phyloP scores from a whole-genome alignment of 2,113 vertebrate species.

The Syrmaticus mikado region DNA sequence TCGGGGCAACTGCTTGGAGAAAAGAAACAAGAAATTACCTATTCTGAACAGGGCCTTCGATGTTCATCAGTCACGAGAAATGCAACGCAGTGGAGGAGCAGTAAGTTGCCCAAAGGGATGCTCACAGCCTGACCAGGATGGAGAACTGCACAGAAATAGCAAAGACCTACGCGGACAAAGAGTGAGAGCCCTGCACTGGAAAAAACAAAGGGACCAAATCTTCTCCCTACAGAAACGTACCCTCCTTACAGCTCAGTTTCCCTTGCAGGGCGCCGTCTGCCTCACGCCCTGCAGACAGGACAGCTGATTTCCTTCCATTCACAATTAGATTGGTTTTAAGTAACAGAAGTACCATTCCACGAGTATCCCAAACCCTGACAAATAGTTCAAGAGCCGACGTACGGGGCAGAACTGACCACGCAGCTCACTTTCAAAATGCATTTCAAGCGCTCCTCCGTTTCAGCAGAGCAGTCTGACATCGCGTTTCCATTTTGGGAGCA shows the following conservation, averaged over 20 bases:
- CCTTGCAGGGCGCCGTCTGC: not conserved
- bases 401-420: not conserved
- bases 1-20: not conserved
- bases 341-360: accelerated
- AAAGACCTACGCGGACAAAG: not conserved
- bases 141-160: no score
- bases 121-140: accelerated
- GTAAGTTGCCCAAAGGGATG: not conserved
- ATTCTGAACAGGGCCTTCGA: not conserved
- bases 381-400: accelerated
- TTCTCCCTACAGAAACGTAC: accelerated
- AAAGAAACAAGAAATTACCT: no score
- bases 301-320: not conserved
- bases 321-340: not conserved
- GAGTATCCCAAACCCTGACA: not conserved
- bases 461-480: accelerated
- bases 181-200: not conserved
- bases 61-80: not conserved
- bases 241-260: accelerated
- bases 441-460: accelerated
- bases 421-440: accelerated
- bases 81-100: accelerated
- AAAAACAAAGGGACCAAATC: not conserved
- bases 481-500: no score
- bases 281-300: not conserved